Percentiles rank a stretch among this genome's conserved stretches.
phyloP scores from a whole-genome alignment of 2,797 vertebrate genomes.

The Dendrocincla fuliginosa region DNA sequence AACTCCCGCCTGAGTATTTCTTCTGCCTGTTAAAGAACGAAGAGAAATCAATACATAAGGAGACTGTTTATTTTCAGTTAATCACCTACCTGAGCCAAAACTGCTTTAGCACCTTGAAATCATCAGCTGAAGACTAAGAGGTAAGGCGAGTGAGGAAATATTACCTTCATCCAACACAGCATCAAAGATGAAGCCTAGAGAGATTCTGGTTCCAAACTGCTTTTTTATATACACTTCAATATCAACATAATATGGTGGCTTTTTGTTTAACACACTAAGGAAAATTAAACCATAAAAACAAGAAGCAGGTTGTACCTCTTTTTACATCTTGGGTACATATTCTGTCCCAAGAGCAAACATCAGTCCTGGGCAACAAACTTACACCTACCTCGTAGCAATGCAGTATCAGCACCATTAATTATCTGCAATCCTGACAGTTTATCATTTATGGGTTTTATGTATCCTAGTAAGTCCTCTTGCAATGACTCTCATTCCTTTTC shows the following conservation, averaged over 20 bases:
- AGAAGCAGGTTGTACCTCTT: neutral
- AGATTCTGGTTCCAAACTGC: neutral
- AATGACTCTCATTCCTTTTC: neutral
- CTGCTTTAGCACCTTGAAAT: neutral
- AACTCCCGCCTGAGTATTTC: slow-evolving; percentile 89
- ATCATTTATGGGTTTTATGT: neutral
- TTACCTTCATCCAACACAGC: neutral
- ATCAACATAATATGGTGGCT: neutral
- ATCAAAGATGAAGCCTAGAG: neutral
- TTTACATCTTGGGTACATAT: neutral
- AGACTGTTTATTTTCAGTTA: neutral
- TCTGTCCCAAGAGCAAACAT: neutral
- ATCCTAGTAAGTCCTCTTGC: neutral
- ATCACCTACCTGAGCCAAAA: neutral
- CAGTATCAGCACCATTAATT: neutral
- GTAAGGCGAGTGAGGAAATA: neutral
- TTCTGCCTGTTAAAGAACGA: slow-evolving; percentile 83
- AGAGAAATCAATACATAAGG: neutral
- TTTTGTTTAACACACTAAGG: neutral
- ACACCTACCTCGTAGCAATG: neutral
- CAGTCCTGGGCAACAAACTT: neutral
- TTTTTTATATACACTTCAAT: neutral
- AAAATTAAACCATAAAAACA: neutral
- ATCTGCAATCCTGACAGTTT: neutral
- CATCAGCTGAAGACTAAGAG: neutral